These are phyloP conservation scores for Trissolcus brochymenae DNA, from an alignment of 2,888 invertebrate species.

Conservation along the genomic window DNA sequence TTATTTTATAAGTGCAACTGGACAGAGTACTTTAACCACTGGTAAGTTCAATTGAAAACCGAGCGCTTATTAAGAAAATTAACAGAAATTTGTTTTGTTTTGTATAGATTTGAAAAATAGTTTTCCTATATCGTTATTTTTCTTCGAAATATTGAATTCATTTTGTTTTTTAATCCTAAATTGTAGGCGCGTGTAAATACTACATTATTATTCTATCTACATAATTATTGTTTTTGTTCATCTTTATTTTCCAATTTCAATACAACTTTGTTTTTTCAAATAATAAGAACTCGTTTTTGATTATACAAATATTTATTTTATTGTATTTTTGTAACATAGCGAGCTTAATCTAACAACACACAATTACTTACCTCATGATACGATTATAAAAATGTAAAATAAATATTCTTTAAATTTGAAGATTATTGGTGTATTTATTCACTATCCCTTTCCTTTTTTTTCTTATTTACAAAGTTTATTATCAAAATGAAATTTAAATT, in stretches of 20 bases:
- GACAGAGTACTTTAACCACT: slow-evolving; percentile 35
- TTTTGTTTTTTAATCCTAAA: slow-evolving; percentile 35
- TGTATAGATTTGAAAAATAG: slow-evolving; percentile 22
- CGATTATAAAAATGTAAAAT: slow-evolving; percentile 36
- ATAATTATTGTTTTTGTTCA: slow-evolving; percentile 6
- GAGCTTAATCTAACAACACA: slow-evolving; percentile 17
- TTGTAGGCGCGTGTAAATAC: slow-evolving; percentile 17
- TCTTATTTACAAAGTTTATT: no score
- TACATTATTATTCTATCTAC: slow-evolving; percentile 4
- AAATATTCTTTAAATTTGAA: slow-evolving; percentile 37
- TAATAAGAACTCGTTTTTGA: slow-evolving; percentile 2
- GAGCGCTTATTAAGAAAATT: slow-evolving; percentile 39
- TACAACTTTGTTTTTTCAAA: slow-evolving; percentile 2
- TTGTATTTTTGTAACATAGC: slow-evolving; percentile 29
- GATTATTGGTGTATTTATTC: no score
- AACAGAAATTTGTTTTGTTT: slow-evolving; percentile 25
- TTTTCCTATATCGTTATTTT: slow-evolving; percentile 7
- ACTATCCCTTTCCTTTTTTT: no score
- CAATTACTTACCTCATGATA: slow-evolving; percentile 26
- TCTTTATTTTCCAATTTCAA: slow-evolving; percentile 8
- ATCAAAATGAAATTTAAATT: no score
- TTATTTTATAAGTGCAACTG: slow-evolving; percentile 27
- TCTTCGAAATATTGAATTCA: slow-evolving; percentile 14
- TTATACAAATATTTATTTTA: slow-evolving; percentile 30
- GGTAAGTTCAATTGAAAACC: slow-evolving; percentile 47